Evolutionary conservation across 2,113 vertebrate genomes (phyloP).

Genomic region (Machaerirhynchus nigripectus): DNA sequence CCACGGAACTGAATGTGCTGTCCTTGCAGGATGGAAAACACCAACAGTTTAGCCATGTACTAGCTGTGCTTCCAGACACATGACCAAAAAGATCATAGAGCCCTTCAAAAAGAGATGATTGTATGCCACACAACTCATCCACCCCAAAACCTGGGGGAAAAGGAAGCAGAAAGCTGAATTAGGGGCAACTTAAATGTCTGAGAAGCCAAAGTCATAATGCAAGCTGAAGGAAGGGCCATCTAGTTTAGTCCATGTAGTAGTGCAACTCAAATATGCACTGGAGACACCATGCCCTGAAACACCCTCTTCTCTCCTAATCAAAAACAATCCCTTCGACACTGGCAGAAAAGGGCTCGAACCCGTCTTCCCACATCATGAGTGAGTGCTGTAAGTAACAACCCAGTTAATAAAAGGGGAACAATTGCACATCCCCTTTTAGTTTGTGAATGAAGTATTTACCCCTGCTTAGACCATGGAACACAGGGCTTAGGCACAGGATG

Average conservation of each 20-base stretch:
- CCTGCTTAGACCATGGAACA: not conserved
- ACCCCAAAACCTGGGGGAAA: not conserved
- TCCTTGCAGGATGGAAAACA: not conserved
- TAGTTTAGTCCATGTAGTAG: not conserved
- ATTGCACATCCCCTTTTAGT: not conserved
- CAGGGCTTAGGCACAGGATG: not conserved
- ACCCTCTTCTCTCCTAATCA: not conserved
- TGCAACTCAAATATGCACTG: not conserved
- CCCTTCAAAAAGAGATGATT: not conserved
- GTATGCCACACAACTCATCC: not conserved
- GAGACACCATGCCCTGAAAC: not conserved
- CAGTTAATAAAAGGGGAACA: not conserved
- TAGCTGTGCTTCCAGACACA: not conserved
- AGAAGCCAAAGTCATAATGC: not conserved
- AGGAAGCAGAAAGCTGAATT: not conserved
- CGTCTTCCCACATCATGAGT: not conserved
- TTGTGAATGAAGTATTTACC: not conserved
- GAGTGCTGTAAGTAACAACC: not conserved
- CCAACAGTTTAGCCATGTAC: not conserved
- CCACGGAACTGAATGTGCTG: not conserved
- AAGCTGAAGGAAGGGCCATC: not conserved
- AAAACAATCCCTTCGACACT: fast-evolving
- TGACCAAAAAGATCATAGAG: not conserved
- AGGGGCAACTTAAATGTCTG: not conserved
- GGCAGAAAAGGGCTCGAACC: not conserved